These are phyloP conservation scores for Acipenser oxyrinchus DNA, from an alignment of 2,797 vertebrate genomes.

Conservation along the genomic window DNA sequence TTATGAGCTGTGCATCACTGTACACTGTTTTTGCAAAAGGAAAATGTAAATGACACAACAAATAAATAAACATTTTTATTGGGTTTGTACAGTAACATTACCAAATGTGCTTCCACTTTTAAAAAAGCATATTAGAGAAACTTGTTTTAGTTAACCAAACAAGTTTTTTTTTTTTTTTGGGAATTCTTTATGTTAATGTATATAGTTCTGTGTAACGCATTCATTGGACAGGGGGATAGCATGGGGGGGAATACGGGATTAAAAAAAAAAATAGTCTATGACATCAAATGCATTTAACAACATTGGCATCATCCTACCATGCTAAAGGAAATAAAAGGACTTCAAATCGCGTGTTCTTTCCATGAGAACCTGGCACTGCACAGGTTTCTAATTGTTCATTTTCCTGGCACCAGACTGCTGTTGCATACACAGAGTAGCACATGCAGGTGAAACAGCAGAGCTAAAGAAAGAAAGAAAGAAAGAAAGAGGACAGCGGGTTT, in stretches of 20 bases:
- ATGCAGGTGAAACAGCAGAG: neutral
- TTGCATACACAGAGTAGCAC: neutral
- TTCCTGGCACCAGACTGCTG: slow-evolving; percentile 15
- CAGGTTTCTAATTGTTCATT: slow-evolving; percentile 3
- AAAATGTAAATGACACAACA: no score
- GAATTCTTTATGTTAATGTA: no score
- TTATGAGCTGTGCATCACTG: no score
- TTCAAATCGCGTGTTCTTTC: neutral
- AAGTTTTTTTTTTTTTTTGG: no score
- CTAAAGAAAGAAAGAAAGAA: neutral
- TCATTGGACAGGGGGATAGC: neutral
- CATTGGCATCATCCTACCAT: neutral
- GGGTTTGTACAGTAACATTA: no score
- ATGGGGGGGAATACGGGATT: neutral
- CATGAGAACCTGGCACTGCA: slow-evolving; percentile 7
- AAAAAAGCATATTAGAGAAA: no score
- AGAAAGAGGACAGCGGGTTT: neutral
- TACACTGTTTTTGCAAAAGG: no score
- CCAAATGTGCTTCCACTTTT: no score
- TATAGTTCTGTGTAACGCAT: no score
- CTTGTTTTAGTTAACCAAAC: no score
- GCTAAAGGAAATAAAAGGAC: slow-evolving; percentile 11
- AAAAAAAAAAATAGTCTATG: neutral
- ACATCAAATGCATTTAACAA: slow-evolving; percentile 3
- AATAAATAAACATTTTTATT: no score